Base-by-base conservation (phyloP, 2,888 invertebrate genomes). In the Galeruca laticollis region DNA sequence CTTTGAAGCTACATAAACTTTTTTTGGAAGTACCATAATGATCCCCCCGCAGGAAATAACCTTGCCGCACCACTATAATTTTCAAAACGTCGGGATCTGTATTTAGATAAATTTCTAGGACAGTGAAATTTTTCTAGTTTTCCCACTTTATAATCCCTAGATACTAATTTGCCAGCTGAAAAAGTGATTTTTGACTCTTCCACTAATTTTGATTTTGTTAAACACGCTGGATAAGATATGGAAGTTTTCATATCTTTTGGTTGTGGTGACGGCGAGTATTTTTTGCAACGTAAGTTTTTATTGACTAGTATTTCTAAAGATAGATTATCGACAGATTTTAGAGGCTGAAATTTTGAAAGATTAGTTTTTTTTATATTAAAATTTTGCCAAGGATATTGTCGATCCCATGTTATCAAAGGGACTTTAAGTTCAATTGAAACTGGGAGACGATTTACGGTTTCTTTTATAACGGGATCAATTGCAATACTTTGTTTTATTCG, bases 371-470 rank as follows among this genome's bases (percentile, higher is more conserved):
- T 35, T 10, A 74, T 69, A 54, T 77, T 76, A 64, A 71, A 75
- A 52, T 77, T 77, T 59, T 77, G 77, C 77, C 77, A 77, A 9
- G 77, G 77, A 59, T 72, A 77, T 2, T 70, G 59, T 35, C 70
- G 15, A 31, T 72, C 74, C 31, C 57, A 51, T 9, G 64, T 60
- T 57, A 63, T 65, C 21, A 35, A 65, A 20, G 54, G 61, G 1
- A 57, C 40, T 9, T 49, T 18, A n/a, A 66, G 26, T 11, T n/a
- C 60, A 26, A 51, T 18, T 2, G 35, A 49, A 13, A 47, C 13
- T 6, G 73, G 71, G 10, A 71, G 59, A 56, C 69, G 62, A 26
- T 68, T 63, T n/a, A 73, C 35, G 37, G 72, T 69, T 2, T 66
- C 57, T 40, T 69, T 60, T 9, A 75, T 49, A 31, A 67, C 70